Conservation (phyloP, 2,888 invertebrate species). For the Drosophila emarginata region DNA sequence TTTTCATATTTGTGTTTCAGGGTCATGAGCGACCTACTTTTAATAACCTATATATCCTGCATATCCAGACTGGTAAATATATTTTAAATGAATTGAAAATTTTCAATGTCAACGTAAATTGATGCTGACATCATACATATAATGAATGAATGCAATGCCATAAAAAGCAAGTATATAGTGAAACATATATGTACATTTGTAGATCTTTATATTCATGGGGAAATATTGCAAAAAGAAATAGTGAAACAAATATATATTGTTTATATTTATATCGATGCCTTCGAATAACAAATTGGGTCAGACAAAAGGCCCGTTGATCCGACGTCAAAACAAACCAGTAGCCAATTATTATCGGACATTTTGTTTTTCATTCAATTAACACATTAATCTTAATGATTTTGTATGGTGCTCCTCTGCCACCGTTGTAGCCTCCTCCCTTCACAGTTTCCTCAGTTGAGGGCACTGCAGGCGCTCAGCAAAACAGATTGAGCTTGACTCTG, state of each 20-base stretch:
- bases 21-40: neutral
- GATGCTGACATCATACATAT: slow-evolving; percentile 61
- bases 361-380: slow-evolving; percentile 28
- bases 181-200: slow-evolving; percentile 4
- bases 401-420: neutral
- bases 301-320: slow-evolving; percentile 25
- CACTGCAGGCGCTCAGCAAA: slow-evolving; percentile 67
- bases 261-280: slow-evolving; percentile 52
- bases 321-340: slow-evolving; percentile 43
- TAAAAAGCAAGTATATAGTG: neutral
- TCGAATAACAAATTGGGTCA: slow-evolving; percentile 62
- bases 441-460: slow-evolving; percentile 1
- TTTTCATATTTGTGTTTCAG: neutral
- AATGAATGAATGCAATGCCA: slow-evolving; percentile 22
- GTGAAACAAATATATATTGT: slow-evolving; percentile 50
- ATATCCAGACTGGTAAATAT: neutral
- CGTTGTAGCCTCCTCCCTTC: neutral
- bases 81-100: slow-evolving; percentile 25
- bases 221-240: slow-evolving; percentile 43
- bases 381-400: slow-evolving; percentile 54
- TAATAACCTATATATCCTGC: neutral
- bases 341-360: slow-evolving; percentile 17
- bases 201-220: neutral
- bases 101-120: slow-evolving; percentile 60
- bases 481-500: slow-evolving; percentile 7